Evolutionary conservation across 1,140 invertebrate species (phyloP), one percentile per base, ranked within the genome.

Genomic region (Chironomus tepperi): DNA sequence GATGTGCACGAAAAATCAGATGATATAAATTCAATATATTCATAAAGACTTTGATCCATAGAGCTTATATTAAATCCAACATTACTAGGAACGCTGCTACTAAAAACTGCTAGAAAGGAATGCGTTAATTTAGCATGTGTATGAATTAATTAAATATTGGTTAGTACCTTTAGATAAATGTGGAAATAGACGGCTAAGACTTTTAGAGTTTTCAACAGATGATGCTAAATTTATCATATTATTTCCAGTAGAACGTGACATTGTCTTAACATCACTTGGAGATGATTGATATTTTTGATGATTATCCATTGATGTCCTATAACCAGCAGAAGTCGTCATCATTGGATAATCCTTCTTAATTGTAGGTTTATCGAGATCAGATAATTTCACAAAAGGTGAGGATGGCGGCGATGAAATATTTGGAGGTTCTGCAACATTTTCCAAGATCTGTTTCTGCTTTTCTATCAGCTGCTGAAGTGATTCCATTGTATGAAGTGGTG

Each of bases 291-390:
- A 18, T 16, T 70, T 70, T n/a, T 57, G 47, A 10, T 70, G 65
- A 70, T 19, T 18, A 19, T 70, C 65, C 65, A 70, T 19, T 70
- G 65, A 70, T 78, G 78, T 1, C 77, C 77, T 43, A 81, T 77
- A 75, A 24, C 74, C 75, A 73, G 16, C 64, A 42, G 73, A 73
- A 43, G 15, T 70, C 72, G 12, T 67, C 67, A 42, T 64, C 73
- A 8, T n/a, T 12, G 73, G 34, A 34, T 19, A 74, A 21, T 15
- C 24, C 15, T 24, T 77, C 77, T 34, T 72, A 7, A 9, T 43
- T 7, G 79, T 74, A 0, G 84, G 84, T 76, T 85, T 86, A 76
- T 88, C 87, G 76, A 88, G 81, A 77, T 89, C 87, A 3, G 87
- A 88, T 2, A 87, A 79, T 75, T 85, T 84, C 0, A 88, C 87